Evolutionary conservation across 2,797 vertebrate genomes (phyloP), one percentile per base, ranked within the genome.

Genomic region (Lepus oiostolus): DNA sequence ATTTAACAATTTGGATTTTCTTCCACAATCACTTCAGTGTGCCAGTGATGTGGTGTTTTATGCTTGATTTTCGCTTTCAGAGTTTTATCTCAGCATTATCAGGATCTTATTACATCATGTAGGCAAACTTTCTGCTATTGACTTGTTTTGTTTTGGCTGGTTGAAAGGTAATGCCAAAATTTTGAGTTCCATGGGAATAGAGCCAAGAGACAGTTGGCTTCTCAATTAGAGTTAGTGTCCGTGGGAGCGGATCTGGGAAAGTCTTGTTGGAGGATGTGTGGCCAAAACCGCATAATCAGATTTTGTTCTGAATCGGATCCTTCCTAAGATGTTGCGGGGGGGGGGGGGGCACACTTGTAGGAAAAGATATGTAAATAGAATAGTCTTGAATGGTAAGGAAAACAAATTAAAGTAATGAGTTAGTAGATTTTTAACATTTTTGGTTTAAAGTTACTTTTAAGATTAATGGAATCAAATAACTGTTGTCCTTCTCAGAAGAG

Each of bases 171-270:
- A 97, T 97, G 97, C 97, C 97, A 97, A 96, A 98, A 96, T 92
- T 96, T 90, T 90, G 88, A 97, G 91, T 95, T 98, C 95, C 93
- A 65, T 96, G 95, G 96, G 97, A 97, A 95, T 1, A n/a, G 68
- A 97, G 97, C 97, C 98, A 98, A 95, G 96, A 97, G 97, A 96
- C 93, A 87, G 96, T 97, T 98, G 97, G 96, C 97, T 97, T 97
- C 97, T 81, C 71, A 94, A 97, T 62, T 81, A 96, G 96, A 97
- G 93, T 96, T 94, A 95, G 72, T 93, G 97, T 98, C 97, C 30
- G 63, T 98, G 98, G 97, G 97, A 98, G 98, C 95, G 87, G 97
- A 98, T 97, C 80, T 98, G 96, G 96, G 95, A 97, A 97, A 76
- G 83, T 90, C 95, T 98, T 0, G 0, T 88, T 58, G 95, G 94